Conservation (phyloP, 2,888 invertebrate species). For the Chrysolina oricalcia region DNA sequence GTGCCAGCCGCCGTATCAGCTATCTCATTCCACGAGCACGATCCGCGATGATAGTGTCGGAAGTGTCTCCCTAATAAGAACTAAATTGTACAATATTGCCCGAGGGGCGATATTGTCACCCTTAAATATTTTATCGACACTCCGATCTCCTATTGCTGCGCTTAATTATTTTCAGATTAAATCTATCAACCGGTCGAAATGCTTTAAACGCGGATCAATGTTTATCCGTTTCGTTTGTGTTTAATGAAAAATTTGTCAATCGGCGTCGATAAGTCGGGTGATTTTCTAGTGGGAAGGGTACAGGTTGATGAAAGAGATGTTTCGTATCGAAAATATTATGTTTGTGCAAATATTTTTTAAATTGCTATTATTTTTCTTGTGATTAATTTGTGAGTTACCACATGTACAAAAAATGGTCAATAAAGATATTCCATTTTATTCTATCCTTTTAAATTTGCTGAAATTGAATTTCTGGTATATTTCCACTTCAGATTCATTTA, state of each 20-base stretch:
- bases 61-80: slow-evolving; percentile 51
- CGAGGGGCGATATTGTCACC: slow-evolving; percentile 58
- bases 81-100: slow-evolving; percentile 61
- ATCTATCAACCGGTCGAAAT: slow-evolving; percentile 32
- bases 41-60: slow-evolving; percentile 36
- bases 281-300: not conserved
- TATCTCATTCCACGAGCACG: slow-evolving; percentile 1
- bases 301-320: not conserved
- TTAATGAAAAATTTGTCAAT: slow-evolving; percentile 16
- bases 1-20: slow-evolving; percentile 10
- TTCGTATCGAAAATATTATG: too few species aligned
- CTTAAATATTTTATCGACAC: slow-evolving; percentile 56
- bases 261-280: not conserved
- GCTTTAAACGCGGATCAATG: slow-evolving; percentile 9
- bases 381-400: too few species aligned
- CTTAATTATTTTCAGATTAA: slow-evolving; percentile 59
- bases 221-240: slow-evolving; percentile 19
- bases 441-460: too few species aligned
- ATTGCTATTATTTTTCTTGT: too few species aligned
- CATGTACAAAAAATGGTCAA: too few species aligned
- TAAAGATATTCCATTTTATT: too few species aligned
- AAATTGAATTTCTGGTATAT: too few species aligned
- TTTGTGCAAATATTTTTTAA: too few species aligned
- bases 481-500: too few species aligned
- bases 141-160: slow-evolving; percentile 54